Evolutionary conservation across 1,140 invertebrate genomes (phyloP), one percentile per base, ranked within the genome.

Genomic region (Ostrea edulis): DNA sequence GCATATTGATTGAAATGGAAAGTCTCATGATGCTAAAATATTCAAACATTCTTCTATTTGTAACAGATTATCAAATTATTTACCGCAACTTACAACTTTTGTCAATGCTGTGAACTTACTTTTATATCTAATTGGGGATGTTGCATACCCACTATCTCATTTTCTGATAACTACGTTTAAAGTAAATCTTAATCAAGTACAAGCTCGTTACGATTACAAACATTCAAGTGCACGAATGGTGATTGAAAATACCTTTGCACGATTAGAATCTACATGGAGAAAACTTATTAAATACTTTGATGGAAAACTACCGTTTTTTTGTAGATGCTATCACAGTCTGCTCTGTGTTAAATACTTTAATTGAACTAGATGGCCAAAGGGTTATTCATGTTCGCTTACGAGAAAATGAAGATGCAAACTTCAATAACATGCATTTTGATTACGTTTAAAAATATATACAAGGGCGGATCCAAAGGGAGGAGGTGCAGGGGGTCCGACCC

Each of bases 1-100:
- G 5, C 44, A 85, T 71, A 85, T 55, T n/a, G 86, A 77, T 29
- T 87, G 86, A 71, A 68, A 68, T 53, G 86, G 86, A 51, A 35
- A 68, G 0, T 35, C 71, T 22, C 86, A 87, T 44, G 81, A 87
- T 62, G 55, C 84, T 0, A 77, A 22, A 77, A 77, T 77, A 29
- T 77, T 77, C 0, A 77, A 77, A 77, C 71, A 77, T 77, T 77
- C 71, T 7, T 77, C 71, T 8, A 77, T 77, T 29, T 77, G 22
- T 14, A 77, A 77, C 5, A 77, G 25, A 44, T n/a, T 8, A 22
- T 77, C 71, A 22, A 44, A 77, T 7, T 77, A n/a, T 77, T 29
- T 77, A 44, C 71, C 71, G 8, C 22, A 77, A 29, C 35, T 77
- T 8, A n/a, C 71, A 20, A 2, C n/a, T 0, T 29, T 77, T 1